Evolutionary conservation across 2,113 vertebrate genomes (phyloP).

Genomic region (Lasiurus borealis): DNA sequence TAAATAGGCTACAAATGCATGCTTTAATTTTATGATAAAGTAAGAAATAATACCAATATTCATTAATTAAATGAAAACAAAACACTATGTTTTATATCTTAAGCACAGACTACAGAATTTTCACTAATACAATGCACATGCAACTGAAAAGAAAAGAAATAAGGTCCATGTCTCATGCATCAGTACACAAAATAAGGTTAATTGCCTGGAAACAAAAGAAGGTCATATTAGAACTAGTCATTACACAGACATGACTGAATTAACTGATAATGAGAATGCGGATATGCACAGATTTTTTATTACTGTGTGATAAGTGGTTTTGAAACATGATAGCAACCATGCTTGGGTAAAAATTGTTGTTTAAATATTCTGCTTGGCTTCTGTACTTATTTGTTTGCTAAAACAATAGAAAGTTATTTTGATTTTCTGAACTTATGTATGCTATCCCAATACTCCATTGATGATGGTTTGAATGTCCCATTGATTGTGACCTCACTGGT

Average conservation of each 20-base stretch:
- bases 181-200: constrained; percentile 49
- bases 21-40: neutral
- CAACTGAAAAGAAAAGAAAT: neutral
- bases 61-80: neutral
- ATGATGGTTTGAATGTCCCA: too few species aligned
- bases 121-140: neutral
- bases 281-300: constrained; percentile 79
- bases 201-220: constrained; percentile 69
- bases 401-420: too few species aligned
- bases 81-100: neutral
- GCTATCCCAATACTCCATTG: too few species aligned
- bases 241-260: constrained; percentile 73
- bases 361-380: too few species aligned
- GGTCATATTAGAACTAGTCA: constrained; percentile 70
- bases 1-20: neutral
- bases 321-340: too few species aligned
- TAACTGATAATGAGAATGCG: constrained; percentile 75
- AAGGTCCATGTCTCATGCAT: neutral
- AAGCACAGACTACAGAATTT: neutral
- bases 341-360: too few species aligned
- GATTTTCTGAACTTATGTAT: too few species aligned
- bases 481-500: too few species aligned
- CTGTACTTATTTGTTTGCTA: too few species aligned
- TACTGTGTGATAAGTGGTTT: constrained; percentile 77
- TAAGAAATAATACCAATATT: neutral